Base-by-base conservation (phyloP, 2,797 vertebrate species). In the Chaenodraco wilsoni region DNA sequence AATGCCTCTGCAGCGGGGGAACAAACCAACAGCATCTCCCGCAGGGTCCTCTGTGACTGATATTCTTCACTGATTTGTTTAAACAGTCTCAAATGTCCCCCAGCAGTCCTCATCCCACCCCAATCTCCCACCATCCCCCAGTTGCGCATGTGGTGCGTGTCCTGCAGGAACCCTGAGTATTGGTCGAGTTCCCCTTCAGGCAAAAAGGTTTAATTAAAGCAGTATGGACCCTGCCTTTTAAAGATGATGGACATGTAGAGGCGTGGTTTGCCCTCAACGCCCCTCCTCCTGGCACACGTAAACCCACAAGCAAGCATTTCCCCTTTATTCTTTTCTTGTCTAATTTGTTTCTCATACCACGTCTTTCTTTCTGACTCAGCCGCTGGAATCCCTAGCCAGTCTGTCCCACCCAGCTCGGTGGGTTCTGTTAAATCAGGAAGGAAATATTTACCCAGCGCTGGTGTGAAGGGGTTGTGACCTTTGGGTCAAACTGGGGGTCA, bases 51-150 rank as follows among this genome's bases (percentile, higher is more conserved):
- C 60, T 31, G 78, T 91, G 89, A 92, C 85, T 90, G 88, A 92
- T 94, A 88, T 85, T 92, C 69, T 60, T 75, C 65, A 76, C 88
- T 92, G 89, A 92, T 93, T 93, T 94, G 92, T 93, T 94, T 93
- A 87, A 92, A 93, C 85, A 91, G 91, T 91, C 80, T 93, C 90
- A 83, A 92, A 93, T 94, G 78, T 88, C 89, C 61, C 72, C 65
- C 40, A 75, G 70, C 79, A 74, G 67, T 68, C 54, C 63, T 45
- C 50, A 72, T 65, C 66, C 74, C 72, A 62, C 55, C 60, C 43
- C 59, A 51, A 9, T 70, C 31, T 27, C 48, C 59, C 61, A 51
- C 49, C 50, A 37, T 65, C 66, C 56, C 41, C 45, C 9, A 16
- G 23, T 59, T 74, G 65, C 85, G 87, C 86, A 90, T 90, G 86